These are phyloP conservation scores for Lithophane leautieri DNA, from an alignment of 2,888 invertebrate species.

Conservation along the genomic window DNA sequence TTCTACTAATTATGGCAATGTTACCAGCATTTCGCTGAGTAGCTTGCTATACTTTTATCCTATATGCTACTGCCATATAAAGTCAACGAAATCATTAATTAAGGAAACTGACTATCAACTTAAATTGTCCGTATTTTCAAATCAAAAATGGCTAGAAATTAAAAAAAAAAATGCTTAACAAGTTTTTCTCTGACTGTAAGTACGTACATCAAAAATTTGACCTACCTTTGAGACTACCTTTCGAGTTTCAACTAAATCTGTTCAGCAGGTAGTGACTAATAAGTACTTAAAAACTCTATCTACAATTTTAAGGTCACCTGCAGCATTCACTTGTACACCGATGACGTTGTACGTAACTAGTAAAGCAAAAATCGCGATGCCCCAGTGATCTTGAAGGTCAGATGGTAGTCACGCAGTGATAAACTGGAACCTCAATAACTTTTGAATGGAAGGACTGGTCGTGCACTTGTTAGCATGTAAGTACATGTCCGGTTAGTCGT, in stretches of 20 bases:
- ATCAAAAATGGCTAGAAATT: too few relatives aligned
- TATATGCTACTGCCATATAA: too few relatives aligned
- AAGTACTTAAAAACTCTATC: not conserved
- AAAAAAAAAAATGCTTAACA: too few relatives aligned
- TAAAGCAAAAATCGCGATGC: constrained; percentile 42
- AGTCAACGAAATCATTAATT: too few relatives aligned
- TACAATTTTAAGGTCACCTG: not conserved
- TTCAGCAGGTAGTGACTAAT: not conserved
- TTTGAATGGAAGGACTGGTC: constrained; percentile 32
- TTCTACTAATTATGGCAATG: too few relatives aligned
- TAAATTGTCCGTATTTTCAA: too few relatives aligned
- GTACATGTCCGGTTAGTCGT: constrained; percentile 21
- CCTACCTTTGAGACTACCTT: too few relatives aligned
- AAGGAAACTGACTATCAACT: too few relatives aligned
- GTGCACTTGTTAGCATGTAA: constrained; percentile 49
- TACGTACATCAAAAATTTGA: too few relatives aligned
- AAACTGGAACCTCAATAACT: constrained; percentile 40
- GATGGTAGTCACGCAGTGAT: constrained; percentile 44
- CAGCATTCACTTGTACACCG: not conserved
- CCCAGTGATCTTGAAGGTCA: constrained; percentile 50
- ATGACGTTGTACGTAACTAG: constrained; percentile 21
- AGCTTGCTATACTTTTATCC: too few relatives aligned
- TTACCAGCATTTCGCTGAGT: too few relatives aligned
- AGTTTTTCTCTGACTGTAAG: too few relatives aligned
- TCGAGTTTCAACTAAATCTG: not conserved